Percentiles rank a stretch among this genome's conserved stretches.
Conservation (phyloP, 2,888 invertebrate genomes). For the Oscheius sp. region DNA sequence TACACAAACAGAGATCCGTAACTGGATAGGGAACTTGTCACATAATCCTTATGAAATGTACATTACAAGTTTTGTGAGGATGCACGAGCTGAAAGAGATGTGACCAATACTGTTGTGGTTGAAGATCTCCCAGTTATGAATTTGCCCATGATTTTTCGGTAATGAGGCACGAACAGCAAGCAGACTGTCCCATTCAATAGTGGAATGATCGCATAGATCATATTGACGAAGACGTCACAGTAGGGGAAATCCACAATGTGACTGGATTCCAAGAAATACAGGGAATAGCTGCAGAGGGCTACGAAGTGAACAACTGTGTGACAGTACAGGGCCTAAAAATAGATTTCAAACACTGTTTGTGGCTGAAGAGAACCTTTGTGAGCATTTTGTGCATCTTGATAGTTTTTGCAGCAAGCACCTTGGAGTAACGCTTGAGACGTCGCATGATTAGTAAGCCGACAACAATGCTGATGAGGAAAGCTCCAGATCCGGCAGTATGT, state of each 20-base stretch:
- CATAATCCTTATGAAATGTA: too few relatives aligned
- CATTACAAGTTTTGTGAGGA: too few relatives aligned
- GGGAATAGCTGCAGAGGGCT: not conserved
- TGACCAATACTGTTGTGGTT: too few relatives aligned
- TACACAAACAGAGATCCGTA: too few relatives aligned
- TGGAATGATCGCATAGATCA: not conserved
- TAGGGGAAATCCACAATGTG: not conserved
- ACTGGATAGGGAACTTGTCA: too few relatives aligned
- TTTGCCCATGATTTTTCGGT: not conserved
- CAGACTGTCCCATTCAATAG: not conserved
- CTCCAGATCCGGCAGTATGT: too few relatives aligned
- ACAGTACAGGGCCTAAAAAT: not conserved
- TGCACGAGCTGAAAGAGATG: too few relatives aligned
- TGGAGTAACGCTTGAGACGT: too few relatives aligned
- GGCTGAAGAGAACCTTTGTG: not conserved
- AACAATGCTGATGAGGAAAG: too few relatives aligned
- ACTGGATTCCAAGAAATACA: not conserved
- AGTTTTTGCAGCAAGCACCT: not conserved
- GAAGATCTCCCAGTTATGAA: not conserved
- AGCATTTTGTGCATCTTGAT: constrained; percentile 1
- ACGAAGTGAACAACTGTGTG: not conserved
- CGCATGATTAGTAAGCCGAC: too few relatives aligned
- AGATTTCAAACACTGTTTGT: too few relatives aligned
- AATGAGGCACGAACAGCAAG: not conserved
- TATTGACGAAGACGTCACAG: not conserved